A percentile compares a stretch with the other conserved stretches of the same genome.
Evolutionary conservation across 2,888 invertebrate species (phyloP).

Genomic region (Strigamia maritima): DNA sequence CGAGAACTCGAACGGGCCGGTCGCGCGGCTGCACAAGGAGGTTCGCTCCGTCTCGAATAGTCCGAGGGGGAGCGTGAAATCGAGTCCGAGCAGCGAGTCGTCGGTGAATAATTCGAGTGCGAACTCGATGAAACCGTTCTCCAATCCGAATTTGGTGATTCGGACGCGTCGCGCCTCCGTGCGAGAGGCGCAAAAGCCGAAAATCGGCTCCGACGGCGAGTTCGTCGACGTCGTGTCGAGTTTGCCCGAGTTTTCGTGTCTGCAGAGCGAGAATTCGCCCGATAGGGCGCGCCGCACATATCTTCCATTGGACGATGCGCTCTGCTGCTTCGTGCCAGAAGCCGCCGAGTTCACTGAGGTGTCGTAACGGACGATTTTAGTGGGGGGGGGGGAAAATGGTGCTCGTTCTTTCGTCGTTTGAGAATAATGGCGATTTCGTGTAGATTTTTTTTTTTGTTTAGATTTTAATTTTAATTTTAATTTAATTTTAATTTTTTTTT

Average conservation of each 20-base stretch:
- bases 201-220: background rate
- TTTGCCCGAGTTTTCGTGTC: too few relatives aligned
- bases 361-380: too few relatives aligned
- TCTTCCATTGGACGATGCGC: background rate
- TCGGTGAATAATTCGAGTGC: background rate
- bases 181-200: constrained; percentile 42
- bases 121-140: constrained; percentile 48
- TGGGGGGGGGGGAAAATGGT: too few relatives aligned
- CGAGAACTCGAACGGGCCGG: background rate
- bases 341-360: constrained; percentile 19
- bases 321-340: background rate
- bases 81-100: background rate
- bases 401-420: background rate
- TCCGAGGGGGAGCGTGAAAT: background rate
- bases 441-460: background rate
- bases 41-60: background rate
- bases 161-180: constrained; percentile 49
- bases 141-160: constrained; percentile 53
- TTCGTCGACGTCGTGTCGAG: background rate
- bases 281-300: constrained; percentile 9
- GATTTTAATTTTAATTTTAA: too few relatives aligned
- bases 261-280: background rate
- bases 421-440: too few relatives aligned
- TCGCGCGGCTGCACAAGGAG: background rate
- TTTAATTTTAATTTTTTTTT: too few relatives aligned